phyloP scores from a whole-genome alignment of 2,113 vertebrate species.

The Eonycteris spelaea region DNA sequence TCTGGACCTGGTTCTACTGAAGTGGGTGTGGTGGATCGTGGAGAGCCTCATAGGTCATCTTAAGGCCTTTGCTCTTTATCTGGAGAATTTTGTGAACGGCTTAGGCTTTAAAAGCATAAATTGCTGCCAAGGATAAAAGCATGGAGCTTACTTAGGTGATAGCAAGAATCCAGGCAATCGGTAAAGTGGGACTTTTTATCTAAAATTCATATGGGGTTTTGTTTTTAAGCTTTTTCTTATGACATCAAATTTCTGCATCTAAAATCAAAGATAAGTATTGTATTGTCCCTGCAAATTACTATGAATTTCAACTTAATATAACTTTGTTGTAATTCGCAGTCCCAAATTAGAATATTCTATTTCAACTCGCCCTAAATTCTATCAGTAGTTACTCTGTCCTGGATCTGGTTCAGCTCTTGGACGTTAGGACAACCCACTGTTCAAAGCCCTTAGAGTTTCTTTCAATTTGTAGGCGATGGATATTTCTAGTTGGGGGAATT shows the following conservation, averaged over 20 bases:
- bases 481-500: background rate
- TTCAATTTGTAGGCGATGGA: background rate
- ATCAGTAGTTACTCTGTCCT: background rate
- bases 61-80: background rate
- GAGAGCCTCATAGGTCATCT: background rate
- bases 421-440: background rate
- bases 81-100: background rate
- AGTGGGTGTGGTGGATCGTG: background rate
- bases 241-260: background rate
- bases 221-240: background rate
- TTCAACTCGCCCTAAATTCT: background rate
- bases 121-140: background rate
- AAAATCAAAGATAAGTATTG: background rate
- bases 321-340: background rate
- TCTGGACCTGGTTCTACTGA: background rate
- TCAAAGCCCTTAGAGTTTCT: background rate
- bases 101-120: background rate
- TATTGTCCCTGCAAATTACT: background rate
- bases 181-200: background rate
- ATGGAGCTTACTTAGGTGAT: background rate
- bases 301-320: constrained; percentile 9
- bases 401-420: background rate
- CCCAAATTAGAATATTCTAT: background rate
- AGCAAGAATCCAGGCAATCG: background rate
- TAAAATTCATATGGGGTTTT: background rate